phyloP scores from a whole-genome alignment of 1,140 invertebrate species.

The Cryptotermes secundus region DNA sequence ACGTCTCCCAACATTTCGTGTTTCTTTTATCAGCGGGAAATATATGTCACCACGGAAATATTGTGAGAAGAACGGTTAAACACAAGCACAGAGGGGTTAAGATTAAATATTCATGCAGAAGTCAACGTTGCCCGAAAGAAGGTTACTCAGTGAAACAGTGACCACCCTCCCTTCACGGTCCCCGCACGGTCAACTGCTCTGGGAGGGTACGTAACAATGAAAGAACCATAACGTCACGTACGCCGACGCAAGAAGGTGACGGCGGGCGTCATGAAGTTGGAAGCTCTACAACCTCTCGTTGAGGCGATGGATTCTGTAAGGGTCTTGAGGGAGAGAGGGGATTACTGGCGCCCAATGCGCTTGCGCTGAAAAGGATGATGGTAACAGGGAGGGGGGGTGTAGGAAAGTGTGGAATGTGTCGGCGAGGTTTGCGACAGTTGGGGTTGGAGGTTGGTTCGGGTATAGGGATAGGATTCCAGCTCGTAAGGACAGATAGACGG shows the following conservation, averaged over 20 bases:
- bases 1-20: no score
- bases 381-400: not conserved
- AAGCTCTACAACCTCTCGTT: not conserved
- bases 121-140: no score
- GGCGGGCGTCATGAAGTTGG: conserved; percentile 5
- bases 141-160: no score
- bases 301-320: not conserved
- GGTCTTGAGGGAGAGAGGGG: not conserved
- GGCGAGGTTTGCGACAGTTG: not conserved
- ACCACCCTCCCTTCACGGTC: no score
- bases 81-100: no score
- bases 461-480: not conserved
- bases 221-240: not conserved
- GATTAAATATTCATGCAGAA: no score
- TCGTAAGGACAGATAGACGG: not conserved
- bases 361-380: not conserved
- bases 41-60: no score
- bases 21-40: no score
- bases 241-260: not conserved
- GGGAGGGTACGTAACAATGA: not conserved
- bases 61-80: no score
- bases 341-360: not conserved
- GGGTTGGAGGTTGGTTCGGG: not conserved
- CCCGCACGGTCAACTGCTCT: not conserved
- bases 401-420: not conserved